Evolutionary conservation across 2,797 vertebrate species (phyloP), one percentile per base, ranked within the genome.

Genomic region (Masticophis lateralis): DNA sequence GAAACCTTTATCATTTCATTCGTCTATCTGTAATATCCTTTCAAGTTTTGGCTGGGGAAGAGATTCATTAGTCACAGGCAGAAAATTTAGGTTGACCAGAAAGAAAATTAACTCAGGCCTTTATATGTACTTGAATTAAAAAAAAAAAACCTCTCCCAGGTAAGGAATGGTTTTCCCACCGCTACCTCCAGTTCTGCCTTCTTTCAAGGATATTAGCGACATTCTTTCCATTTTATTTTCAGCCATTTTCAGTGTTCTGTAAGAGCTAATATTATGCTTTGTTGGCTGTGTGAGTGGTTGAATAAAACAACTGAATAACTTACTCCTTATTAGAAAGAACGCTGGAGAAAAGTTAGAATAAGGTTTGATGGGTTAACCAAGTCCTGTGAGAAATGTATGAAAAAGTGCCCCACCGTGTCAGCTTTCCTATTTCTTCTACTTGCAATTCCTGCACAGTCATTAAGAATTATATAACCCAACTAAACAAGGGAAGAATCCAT

Each of bases 41-140:
- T 91, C 0, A 0, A 92, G 90, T 95, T 94, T 92, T 91, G 32
- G 37, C 91, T 95, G 37, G 0, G 0, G 87, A 88, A 88, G 86
- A 94, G 43, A 51, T 92, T 91, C 88, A 66, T 96, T 95, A 91
- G 94, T 95, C 93, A 91, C 94, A 91, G n/a, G 89, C 94, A 66
- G 90, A 93, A 93, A 95, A 95, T 86, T 1, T 56, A 93, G 94
- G 53, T 92, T 66, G 94, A 89, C 92, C 87, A 91, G 91, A 91
- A 95, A 60, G 93, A 63, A 94, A 95, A 94, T 22, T 56, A 63
- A 43, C 88, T 63, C 94, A 60, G 91, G 87, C 56, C 92, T 92
- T 51, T 59, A 93, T 86, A 91, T 63, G 86, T 94, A 91, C 91
- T 79, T 0, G 51, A 13, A 86, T 47, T 59, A 2, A 59, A 61